Evolutionary conservation across 2,888 invertebrate genomes (phyloP), one percentile per base, ranked within the genome.

Genomic region (Oxycera nigricornis): DNA sequence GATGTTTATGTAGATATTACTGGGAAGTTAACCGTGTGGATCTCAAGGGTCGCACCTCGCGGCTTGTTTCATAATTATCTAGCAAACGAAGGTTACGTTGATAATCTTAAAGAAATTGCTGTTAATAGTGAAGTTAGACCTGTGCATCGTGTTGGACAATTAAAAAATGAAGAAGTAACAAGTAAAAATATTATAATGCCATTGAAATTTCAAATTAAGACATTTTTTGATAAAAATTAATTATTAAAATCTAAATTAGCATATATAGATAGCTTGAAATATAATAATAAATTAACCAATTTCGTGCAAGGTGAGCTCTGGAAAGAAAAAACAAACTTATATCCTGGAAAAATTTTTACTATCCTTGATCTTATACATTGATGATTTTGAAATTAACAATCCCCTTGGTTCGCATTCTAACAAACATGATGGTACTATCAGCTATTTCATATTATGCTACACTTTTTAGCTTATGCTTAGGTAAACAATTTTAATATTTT

Each of bases 181-280:
- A 17, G 22, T 3, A n/a, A 11, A n/a, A n/a, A 24, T 2, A 20
- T 55, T 2, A 1, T 55, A 1, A 28, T 61, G 30, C 55, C 55
- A 2, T 20, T 55, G 9, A 22, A 55, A 22, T 55, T 55, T 62
- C 76, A 76, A 73, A 68, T 77, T 46, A 73, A 59, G 72, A 57
- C 50, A 46, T 67, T 74, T 46, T 75, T 77, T 72, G 75, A 77
- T 39, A 74, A 28, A 28, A 17, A 75, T 52, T 72, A 74, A 22
- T 61, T 68, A 35, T 17, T 74, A 35, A 14, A 30, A 41, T 2
- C 35, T 7, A 24, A 11, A 4, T 24, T 57, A 7, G 17, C 26
- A 11, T 22, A 55, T 55, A 3, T 61, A 30, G 14, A 28, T 31
- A 11, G 7, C 7, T n/a, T 52, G 55, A 52, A n/a, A n/a, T 11